These are phyloP conservation scores for Acrossocheilus wenchowensis DNA, from an alignment of 2,797 vertebrate species.

Conservation along the genomic window DNA sequence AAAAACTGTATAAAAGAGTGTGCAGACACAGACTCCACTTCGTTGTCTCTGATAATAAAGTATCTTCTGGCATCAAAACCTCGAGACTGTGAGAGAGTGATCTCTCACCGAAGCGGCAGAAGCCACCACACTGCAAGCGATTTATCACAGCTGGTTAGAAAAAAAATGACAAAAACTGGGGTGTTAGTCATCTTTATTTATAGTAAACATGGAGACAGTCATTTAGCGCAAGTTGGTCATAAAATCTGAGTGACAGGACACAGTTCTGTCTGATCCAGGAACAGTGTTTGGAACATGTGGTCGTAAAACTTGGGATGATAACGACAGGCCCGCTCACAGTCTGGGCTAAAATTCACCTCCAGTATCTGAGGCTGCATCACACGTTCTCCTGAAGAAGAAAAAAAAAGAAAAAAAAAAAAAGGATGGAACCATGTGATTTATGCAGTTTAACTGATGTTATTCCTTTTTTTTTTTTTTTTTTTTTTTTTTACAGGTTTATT, in stretches of 20 bases:
- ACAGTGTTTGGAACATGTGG: constrained; percentile 91
- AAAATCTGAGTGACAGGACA: constrained; percentile 82
- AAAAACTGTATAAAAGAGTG: no score
- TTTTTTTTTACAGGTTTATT: background rate
- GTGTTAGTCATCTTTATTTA: constrained; percentile 23
- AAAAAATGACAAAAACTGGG: background rate
- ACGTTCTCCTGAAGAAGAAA: constrained; percentile 75
- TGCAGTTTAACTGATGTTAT: background rate
- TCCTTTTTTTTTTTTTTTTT: background rate
- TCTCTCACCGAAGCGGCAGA: no score
- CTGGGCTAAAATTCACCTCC: constrained; percentile 94
- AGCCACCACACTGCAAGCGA: background rate
- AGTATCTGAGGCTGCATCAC: constrained; percentile 92
- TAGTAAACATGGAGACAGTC: background rate
- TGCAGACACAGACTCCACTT: no score
- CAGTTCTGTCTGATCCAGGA: constrained; percentile 81
- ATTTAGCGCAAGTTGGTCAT: constrained; percentile 61
- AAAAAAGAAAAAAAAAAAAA: background rate
- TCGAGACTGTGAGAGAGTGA: no score
- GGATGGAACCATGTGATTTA: background rate
- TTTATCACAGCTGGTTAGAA: background rate
- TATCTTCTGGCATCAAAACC: no score
- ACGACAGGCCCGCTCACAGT: constrained; percentile 90
- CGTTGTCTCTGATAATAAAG: no score
- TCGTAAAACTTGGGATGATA: constrained; percentile 94